These are phyloP conservation scores for Agonopterix arenella DNA, from an alignment of 2,888 invertebrate genomes.

Conservation along the genomic window DNA sequence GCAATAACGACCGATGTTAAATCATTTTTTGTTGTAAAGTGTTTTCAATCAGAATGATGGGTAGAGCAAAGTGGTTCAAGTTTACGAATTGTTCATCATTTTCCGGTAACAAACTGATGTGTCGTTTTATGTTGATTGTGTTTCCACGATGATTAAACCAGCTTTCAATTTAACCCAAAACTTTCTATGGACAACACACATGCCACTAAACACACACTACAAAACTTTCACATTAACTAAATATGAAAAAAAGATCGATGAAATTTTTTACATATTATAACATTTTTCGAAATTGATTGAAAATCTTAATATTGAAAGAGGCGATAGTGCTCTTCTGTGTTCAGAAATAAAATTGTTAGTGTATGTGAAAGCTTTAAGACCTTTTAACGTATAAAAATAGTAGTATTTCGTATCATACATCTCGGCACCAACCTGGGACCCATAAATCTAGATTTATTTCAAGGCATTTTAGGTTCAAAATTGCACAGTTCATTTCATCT, in stretches of 20 bases:
- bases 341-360: background rate
- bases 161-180: background rate
- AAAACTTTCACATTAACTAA: conserved; percentile 34
- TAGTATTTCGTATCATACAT: background rate
- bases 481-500: background rate
- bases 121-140: too few relatives aligned
- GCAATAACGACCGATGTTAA: too few relatives aligned
- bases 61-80: too few relatives aligned
- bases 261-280: too few relatives aligned
- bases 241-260: background rate
- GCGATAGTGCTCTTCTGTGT: too few relatives aligned
- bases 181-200: conserved; percentile 64
- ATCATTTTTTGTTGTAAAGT: too few relatives aligned
- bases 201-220: conserved; percentile 59
- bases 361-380: background rate
- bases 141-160: background rate
- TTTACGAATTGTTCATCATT: too few relatives aligned
- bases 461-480: background rate
- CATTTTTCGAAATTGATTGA: too few relatives aligned
- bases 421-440: background rate
- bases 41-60: too few relatives aligned
- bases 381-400: background rate
- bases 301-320: too few relatives aligned
- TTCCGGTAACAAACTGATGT: too few relatives aligned
- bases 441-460: too few relatives aligned